phyloP scores from a whole-genome alignment of 2,888 invertebrate species.

The Platynereis dumerilii region DNA sequence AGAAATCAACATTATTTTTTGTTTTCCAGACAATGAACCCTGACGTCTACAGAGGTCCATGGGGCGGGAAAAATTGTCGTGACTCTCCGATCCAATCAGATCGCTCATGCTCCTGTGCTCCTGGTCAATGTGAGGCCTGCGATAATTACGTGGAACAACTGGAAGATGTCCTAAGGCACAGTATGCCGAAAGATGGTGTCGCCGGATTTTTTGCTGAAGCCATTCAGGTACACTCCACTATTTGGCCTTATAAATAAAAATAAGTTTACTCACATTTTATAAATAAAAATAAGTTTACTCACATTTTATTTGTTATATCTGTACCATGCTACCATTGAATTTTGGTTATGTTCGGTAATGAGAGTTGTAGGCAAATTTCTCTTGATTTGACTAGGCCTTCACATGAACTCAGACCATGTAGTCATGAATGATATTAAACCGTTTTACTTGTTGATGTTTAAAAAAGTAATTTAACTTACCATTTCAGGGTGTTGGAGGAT shows the following conservation, averaged over 20 bases:
- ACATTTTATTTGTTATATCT: too few relatives aligned
- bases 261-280: too few relatives aligned
- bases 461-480: too few relatives aligned
- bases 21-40: constrained; percentile 80
- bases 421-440: too few relatives aligned
- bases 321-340: too few relatives aligned
- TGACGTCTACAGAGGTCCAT: constrained; percentile 87
- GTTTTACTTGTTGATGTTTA: too few relatives aligned
- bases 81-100: constrained; percentile 74
- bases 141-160: constrained; percentile 85
- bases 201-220: constrained; percentile 94
- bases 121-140: constrained; percentile 72
- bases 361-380: too few relatives aligned
- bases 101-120: constrained; percentile 50
- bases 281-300: too few relatives aligned
- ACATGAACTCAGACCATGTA: too few relatives aligned
- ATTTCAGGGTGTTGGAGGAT: constrained; percentile 84
- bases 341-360: too few relatives aligned
- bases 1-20: not conserved
- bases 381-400: too few relatives aligned
- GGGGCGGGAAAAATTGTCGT: constrained; percentile 87
- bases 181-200: constrained; percentile 76
- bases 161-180: constrained; percentile 78
- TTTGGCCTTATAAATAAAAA: too few relatives aligned
- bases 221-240: constrained; percentile 78